Evolutionary conservation across 2,113 vertebrate genomes (phyloP).

Genomic region (Ellobius talpinus): DNA sequence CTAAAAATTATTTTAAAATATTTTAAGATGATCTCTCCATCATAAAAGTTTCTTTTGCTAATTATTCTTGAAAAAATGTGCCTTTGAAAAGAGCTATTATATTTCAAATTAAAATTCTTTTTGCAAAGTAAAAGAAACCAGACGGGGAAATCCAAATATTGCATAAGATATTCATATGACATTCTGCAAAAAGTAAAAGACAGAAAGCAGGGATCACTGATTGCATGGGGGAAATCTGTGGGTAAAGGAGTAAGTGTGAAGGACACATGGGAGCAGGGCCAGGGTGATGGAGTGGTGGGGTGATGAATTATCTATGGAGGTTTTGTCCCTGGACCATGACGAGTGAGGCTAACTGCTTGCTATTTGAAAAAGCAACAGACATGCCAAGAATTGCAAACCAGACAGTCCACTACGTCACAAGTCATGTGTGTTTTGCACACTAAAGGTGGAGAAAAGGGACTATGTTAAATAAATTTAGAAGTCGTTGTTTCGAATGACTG

Average conservation of each 20-base stretch:
- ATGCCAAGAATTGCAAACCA: not conserved
- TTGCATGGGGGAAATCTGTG: not conserved
- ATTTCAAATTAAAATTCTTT: not conserved
- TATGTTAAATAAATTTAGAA: not conserved
- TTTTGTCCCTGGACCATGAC: not conserved
- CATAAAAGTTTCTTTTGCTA: not conserved
- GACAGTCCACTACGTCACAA: fast-evolving
- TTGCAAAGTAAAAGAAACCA: not conserved
- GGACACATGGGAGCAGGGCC: not conserved
- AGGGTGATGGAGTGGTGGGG: not conserved
- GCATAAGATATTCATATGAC: not conserved
- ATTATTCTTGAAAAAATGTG: not conserved
- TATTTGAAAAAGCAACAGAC: not conserved
- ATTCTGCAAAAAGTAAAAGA: not conserved
- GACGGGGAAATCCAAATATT: not conserved
- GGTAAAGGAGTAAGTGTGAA: not conserved
- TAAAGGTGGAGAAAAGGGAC: not conserved
- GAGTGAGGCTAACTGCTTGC: not conserved
- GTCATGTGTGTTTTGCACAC: too few relatives aligned
- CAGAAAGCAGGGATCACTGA: not conserved
- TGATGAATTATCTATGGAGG: not conserved
- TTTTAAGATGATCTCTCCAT: not conserved
- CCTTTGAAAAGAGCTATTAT: not conserved
- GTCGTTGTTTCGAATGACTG: not conserved
- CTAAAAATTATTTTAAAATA: conserved; percentile 52